Conservation (phyloP, 2,888 invertebrate genomes). For the Oegoconia quadripuncta region DNA sequence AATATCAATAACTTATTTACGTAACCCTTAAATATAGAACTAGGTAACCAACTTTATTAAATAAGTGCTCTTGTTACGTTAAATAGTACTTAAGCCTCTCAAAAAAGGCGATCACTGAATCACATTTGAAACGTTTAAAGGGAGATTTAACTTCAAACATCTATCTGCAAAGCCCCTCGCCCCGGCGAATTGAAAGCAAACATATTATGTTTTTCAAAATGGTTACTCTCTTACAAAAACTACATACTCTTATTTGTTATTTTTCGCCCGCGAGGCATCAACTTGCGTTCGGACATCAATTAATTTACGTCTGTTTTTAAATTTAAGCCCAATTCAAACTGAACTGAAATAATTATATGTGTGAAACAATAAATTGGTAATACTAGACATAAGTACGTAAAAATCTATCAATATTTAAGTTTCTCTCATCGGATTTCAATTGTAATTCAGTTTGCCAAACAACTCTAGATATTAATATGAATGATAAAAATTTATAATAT, state of each 20-base stretch:
- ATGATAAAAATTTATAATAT: too few species aligned
- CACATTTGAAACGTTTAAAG: constrained; percentile 69
- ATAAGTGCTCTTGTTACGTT: constrained; percentile 9
- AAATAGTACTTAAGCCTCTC: constrained; percentile 41
- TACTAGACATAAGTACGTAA: too few species aligned
- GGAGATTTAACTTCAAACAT: constrained; percentile 75
- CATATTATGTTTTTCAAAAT: constrained; percentile 66
- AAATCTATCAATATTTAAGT: too few species aligned
- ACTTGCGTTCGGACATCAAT: constrained; percentile 29
- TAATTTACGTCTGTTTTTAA: constrained; percentile 25
- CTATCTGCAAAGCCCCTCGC: constrained; percentile 55
- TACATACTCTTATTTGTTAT: constrained; percentile 49
- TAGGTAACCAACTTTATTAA: constrained; percentile 14
- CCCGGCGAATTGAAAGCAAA: constrained; percentile 68
- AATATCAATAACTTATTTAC: too few species aligned
- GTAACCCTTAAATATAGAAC: too few species aligned
- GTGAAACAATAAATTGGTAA: too few species aligned
- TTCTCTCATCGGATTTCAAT: too few species aligned
- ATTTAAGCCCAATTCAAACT: constrained; percentile 12
- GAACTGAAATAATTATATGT: neutral
- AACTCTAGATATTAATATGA: too few species aligned
- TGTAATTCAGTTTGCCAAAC: too few species aligned
- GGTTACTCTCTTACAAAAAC: constrained; percentile 60
- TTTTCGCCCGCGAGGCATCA: constrained; percentile 47
- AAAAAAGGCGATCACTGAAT: constrained; percentile 64